Conservation (phyloP, 1,140 invertebrate species). For the Papilio helenus region DNA sequence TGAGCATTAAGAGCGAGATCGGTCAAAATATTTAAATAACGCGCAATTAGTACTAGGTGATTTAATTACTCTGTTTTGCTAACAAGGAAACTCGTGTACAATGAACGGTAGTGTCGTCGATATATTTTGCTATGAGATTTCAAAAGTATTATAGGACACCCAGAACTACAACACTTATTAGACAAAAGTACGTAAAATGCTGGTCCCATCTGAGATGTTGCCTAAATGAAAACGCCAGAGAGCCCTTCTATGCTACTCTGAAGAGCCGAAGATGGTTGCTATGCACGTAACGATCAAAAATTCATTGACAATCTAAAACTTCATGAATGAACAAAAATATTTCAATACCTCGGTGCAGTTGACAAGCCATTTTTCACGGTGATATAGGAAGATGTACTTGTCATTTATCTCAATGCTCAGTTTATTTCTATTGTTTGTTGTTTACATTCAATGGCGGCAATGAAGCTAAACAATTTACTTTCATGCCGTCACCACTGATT, state of each 20-base stretch:
- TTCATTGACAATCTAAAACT: not conserved
- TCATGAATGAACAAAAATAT: not conserved
- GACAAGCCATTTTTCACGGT: not conserved
- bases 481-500: slow-evolving; percentile 6
- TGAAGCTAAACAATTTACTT: slow-evolving; percentile 22
- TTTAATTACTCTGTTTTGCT: slow-evolving; percentile 10
- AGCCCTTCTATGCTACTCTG: not conserved
- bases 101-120: not conserved
- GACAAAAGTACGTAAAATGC: not conserved
- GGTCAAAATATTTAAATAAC: not conserved
- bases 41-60: slow-evolving; percentile 16
- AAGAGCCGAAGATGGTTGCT: not conserved
- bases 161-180: no score
- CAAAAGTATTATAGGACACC: no score
- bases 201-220: not conserved
- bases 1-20: not conserved
- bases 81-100: not conserved
- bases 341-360: not conserved
- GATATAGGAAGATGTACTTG: not conserved
- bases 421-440: slow-evolving; percentile 22
- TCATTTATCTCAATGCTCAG: not conserved
- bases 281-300: not conserved
- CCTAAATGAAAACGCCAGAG: not conserved
- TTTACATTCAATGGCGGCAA: slow-evolving; percentile 8
- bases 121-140: not conserved